Evolutionary conservation across 2,888 invertebrate genomes (phyloP).

Genomic region (Willowsia nigromaculata): DNA sequence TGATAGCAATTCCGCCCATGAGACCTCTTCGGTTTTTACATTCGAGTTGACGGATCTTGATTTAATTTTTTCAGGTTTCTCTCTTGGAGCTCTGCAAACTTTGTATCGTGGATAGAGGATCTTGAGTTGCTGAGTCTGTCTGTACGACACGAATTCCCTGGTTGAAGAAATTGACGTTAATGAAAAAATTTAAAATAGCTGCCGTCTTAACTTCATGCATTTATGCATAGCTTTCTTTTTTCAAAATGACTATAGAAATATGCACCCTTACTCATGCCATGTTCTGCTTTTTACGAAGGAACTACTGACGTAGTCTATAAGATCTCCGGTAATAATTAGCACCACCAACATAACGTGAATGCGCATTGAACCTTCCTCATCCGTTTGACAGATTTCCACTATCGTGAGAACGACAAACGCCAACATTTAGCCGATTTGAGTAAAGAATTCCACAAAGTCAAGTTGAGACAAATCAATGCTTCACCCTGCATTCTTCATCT

Average conservation of each 20-base stretch:
- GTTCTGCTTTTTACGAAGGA: slow-evolving; percentile 46
- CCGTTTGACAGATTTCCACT: not conserved
- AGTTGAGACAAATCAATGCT: no score
- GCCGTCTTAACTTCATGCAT: no score
- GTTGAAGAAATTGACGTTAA: not conserved
- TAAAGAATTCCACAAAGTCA: not conserved
- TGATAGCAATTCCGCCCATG: slow-evolving; percentile 39
- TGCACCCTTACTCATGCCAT: slow-evolving; percentile 49
- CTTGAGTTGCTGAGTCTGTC: not conserved
- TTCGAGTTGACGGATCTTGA: not conserved
- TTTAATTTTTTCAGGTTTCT: slow-evolving; percentile 35
- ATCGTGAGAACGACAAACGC: not conserved
- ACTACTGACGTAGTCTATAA: not conserved
- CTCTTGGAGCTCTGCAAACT: slow-evolving; percentile 29
- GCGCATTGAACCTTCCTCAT: not conserved
- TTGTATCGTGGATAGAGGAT: slow-evolving; percentile 50
- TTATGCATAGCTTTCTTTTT: not conserved
- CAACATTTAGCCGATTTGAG: not conserved
- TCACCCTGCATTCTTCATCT: no score
- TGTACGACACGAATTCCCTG: slow-evolving; percentile 26
- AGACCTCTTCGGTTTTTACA: not conserved
- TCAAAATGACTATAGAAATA: not conserved
- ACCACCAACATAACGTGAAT: not conserved
- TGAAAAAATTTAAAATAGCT: no score
- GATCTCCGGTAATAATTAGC: not conserved